Evolutionary conservation across 2,888 invertebrate genomes (phyloP).

Genomic region (Theristus sp.): DNA sequence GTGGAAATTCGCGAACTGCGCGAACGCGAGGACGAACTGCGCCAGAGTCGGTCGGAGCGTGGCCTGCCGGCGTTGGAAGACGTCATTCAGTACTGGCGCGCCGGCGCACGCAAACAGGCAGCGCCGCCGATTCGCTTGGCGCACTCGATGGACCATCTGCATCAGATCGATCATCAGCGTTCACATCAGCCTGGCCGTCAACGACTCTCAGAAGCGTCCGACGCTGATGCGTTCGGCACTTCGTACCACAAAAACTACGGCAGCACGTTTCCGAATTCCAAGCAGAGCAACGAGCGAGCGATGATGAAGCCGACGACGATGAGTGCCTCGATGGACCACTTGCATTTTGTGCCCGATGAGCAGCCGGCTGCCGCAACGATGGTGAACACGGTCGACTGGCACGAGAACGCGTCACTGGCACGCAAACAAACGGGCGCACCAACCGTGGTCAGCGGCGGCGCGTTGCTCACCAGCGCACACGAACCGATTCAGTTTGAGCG

Average conservation of each 20-base stretch:
- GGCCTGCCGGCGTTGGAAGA: not conserved
- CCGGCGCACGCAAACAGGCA: not conserved
- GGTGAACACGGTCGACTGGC: too few relatives aligned
- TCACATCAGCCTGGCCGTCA: not conserved
- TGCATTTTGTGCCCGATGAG: not conserved
- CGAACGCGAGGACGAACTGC: not conserved
- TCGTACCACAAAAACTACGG: too few relatives aligned
- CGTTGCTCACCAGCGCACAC: not conserved
- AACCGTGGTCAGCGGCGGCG: too few relatives aligned
- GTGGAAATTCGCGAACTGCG: not conserved
- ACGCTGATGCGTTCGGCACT: too few relatives aligned
- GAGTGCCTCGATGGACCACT: not conserved
- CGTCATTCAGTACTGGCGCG: not conserved
- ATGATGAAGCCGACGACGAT: not conserved
- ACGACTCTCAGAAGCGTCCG: too few relatives aligned
- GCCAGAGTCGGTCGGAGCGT: not conserved
- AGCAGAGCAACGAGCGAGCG: too few relatives aligned
- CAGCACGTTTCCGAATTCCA: too few relatives aligned
- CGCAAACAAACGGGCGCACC: not conserved
- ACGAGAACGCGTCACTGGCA: too few relatives aligned
- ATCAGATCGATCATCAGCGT: not conserved
- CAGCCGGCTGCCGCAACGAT: too few relatives aligned
- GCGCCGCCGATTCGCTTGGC: not conserved
- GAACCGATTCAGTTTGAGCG: too few relatives aligned
- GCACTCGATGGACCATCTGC: not conserved